A percentile compares a stretch with the other conserved stretches of the same genome.
Conservation (phyloP, 2,113 vertebrate genomes). For the Cololabis saira region DNA sequence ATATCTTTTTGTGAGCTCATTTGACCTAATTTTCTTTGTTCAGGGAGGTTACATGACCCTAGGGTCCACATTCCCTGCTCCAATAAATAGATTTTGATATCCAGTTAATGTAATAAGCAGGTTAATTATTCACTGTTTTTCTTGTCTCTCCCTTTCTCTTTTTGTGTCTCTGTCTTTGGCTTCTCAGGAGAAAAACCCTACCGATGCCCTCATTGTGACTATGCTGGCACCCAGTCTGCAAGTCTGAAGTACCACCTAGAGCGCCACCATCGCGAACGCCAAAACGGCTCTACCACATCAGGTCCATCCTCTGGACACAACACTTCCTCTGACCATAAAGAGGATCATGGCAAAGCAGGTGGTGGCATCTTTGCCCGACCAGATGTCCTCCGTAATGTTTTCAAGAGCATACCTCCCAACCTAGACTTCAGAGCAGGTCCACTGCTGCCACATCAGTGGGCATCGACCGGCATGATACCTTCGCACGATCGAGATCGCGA, state of each 20-base stretch:
- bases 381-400: conserved; percentile 92
- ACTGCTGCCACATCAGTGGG: conserved; percentile 92
- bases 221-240: conserved; percentile 97
- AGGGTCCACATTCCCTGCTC: conserved; percentile 75
- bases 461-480: conserved; percentile 85
- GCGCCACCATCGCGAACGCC: conserved; percentile 93
- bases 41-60: conserved; percentile 79
- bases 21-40: conserved; percentile 78
- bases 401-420: conserved; percentile 89
- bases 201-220: conserved; percentile 98
- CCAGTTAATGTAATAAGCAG: conserved; percentile 78
- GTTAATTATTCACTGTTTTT: conserved; percentile 78
- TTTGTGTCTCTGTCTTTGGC: conserved; percentile 52
- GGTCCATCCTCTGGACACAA: conserved; percentile 86
- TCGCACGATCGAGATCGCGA: conserved; percentile 81
- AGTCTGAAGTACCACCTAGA: conserved; percentile 98
- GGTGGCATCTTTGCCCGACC: conserved; percentile 93
- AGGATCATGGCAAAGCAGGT: conserved; percentile 84
- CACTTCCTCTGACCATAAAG: conserved; percentile 87
- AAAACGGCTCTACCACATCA: conserved; percentile 88
- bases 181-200: conserved; percentile 97
- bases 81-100: conserved; percentile 79
- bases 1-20: conserved; percentile 61
- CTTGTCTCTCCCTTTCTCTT: conserved; percentile 57
- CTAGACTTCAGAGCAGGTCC: conserved; percentile 91